Base-by-base conservation (phyloP, 2,888 invertebrate genomes). In the Teleiodes luculella region DNA sequence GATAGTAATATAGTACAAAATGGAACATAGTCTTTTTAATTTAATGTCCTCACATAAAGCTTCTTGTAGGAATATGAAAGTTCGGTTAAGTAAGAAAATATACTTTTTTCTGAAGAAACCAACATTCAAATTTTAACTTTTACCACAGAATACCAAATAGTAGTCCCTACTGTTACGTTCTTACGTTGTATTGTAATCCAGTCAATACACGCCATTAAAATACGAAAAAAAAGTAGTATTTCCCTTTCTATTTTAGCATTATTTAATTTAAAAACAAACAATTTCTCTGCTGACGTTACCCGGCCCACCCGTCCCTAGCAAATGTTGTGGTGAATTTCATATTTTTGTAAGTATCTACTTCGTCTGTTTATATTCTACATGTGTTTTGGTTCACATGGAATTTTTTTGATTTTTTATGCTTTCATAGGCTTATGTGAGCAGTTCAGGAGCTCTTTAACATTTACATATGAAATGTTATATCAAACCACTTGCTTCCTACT, bases 311-410 rank as follows among this genome's bases (percentile, higher is more conserved):
- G 83, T 84, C 83, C 84, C 85, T 66, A 75, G 86, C 83, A 87
- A 89, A 89, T 88, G 88, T 87, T 87, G 88, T 86, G 88, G 89
- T 88, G 89, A 89, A 89, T 89, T 89, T 89, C 89, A 89, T 89
- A 89, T 89, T 89, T 89, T 89, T 87, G 86, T 87, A 87, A 89
- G 89, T 89, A 89, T 87, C 86, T 86, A 83, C 88, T 81, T 75
- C 77, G 86, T 82, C 83, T 88, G 89, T 86, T 87, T 89, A 88
- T 86, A 88, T 86, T 85, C 83, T 82, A 79, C 89, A 89, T 84
- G 83, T 89, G 89, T 88, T 87, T 84, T 70, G 86, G 88, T 89
- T 89, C 89, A 86, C 89, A 89, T 88, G 86, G 80, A 77, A 81
- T 82, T 84, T 78, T 83, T 85, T 86, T 85, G 81, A 85, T 88